Percentiles rank a stretch among this genome's conserved stretches.
Evolutionary conservation across 2,113 vertebrate species (phyloP).

Genomic region (Rhizomys pruinosus): DNA sequence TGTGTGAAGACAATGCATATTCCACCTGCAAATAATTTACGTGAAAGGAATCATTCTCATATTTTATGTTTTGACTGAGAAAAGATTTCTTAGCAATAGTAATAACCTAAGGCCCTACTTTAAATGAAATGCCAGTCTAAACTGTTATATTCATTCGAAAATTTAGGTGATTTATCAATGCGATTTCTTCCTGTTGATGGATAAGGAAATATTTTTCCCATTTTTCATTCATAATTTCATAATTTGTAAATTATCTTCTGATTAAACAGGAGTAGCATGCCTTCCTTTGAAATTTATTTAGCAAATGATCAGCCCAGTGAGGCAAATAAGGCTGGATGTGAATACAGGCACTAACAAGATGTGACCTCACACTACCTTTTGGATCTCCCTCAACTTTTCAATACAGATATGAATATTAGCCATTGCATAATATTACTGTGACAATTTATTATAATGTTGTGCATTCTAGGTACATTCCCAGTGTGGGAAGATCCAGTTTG

Average conservation of each 20-base stretch:
- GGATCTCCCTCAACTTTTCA: constrained; percentile 2
- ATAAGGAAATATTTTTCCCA: not conserved
- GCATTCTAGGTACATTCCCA: no score
- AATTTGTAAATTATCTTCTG: not conserved
- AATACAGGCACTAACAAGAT: not conserved
- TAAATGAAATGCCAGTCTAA: not conserved
- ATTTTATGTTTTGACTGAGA: not conserved
- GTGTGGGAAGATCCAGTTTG: no score
- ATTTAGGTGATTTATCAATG: not conserved
- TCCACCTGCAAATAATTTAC: not conserved
- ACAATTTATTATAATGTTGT: not conserved
- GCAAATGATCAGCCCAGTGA: not conserved
- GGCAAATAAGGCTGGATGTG: not conserved
- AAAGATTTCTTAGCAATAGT: not conserved
- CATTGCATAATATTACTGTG: not conserved
- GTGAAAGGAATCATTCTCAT: not conserved
- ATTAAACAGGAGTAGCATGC: not conserved
- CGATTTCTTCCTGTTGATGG: not conserved
- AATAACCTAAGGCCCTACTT: not conserved
- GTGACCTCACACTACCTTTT: not conserved
- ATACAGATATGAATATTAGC: not conserved
- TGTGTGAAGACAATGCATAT: not conserved
- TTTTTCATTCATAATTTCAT: not conserved
- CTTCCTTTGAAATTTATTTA: constrained; percentile 13
- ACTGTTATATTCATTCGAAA: not conserved